These are phyloP conservation scores for Dinoponera quadriceps DNA, from an alignment of 1,140 invertebrate genomes.

Conservation along the genomic window DNA sequence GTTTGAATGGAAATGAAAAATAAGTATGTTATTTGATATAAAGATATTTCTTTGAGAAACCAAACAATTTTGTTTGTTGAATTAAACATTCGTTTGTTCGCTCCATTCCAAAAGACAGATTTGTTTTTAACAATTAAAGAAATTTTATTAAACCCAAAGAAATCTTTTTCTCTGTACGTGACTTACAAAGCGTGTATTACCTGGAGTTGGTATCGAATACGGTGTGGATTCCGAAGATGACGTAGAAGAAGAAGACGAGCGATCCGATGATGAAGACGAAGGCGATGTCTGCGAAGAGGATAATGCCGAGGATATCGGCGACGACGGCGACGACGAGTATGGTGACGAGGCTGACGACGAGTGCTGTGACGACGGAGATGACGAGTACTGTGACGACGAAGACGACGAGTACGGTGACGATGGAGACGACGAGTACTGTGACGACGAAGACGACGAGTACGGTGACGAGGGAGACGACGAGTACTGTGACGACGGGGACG, in stretches of 20 bases:
- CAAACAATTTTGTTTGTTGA: too few species aligned
- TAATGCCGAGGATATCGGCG: background rate
- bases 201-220: conserved; percentile 64
- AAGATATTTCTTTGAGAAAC: too few species aligned
- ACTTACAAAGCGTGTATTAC: conserved; percentile 35
- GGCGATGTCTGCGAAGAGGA: conserved; percentile 22
- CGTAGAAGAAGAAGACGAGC: background rate
- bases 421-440: background rate
- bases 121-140: too few species aligned
- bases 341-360: background rate
- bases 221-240: conserved; percentile 38
- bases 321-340: background rate
- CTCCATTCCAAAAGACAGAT: too few species aligned
- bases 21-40: too few species aligned
- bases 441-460: background rate
- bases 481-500: conserved; percentile 9
- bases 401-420: background rate
- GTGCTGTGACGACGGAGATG: background rate
- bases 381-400: background rate
- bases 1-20: too few species aligned
- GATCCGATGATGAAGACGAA: conserved; percentile 17
- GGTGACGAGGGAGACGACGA: conserved; percentile 9
- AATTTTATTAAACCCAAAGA: too few species aligned
- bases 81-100: too few species aligned
- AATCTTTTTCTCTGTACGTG: background rate